phyloP scores from a whole-genome alignment of 2,113 vertebrate species.

The Lamprotornis superbus region DNA sequence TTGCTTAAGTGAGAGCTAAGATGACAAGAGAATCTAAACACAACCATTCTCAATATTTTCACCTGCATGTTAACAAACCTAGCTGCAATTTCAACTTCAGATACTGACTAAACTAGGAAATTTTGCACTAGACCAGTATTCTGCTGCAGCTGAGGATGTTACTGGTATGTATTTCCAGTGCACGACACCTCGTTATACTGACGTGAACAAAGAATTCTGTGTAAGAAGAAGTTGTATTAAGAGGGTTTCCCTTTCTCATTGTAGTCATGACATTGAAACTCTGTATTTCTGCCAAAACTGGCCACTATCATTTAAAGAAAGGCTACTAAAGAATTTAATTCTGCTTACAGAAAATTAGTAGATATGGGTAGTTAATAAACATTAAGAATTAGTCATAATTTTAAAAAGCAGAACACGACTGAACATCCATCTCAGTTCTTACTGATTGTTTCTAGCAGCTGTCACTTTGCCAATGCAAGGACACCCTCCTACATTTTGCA shows the following conservation, averaged over 20 bases:
- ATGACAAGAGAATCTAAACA: background rate
- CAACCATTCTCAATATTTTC: background rate
- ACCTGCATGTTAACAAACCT: background rate
- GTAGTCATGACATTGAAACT: background rate
- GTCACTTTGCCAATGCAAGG: background rate
- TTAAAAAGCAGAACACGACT: background rate
- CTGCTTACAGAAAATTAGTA: background rate
- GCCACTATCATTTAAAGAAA: background rate
- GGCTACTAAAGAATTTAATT: background rate
- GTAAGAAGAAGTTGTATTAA: background rate
- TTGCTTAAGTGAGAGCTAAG: background rate
- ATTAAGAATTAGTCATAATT: background rate
- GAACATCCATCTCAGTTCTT: background rate
- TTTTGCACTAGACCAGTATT: background rate
- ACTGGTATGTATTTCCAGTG: background rate
- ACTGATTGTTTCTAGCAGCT: background rate
- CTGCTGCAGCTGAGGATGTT: rapidly evolving
- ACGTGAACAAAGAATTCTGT: background rate
- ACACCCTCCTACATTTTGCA: background rate
- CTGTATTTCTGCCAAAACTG: background rate
- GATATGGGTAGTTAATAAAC: background rate
- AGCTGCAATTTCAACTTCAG: background rate
- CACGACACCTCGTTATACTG: rapidly evolving
- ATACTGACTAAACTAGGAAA: background rate
- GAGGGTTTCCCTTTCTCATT: background rate